Conservation (phyloP, 1,140 invertebrate species). For the Leptoteleia sp. region DNA sequence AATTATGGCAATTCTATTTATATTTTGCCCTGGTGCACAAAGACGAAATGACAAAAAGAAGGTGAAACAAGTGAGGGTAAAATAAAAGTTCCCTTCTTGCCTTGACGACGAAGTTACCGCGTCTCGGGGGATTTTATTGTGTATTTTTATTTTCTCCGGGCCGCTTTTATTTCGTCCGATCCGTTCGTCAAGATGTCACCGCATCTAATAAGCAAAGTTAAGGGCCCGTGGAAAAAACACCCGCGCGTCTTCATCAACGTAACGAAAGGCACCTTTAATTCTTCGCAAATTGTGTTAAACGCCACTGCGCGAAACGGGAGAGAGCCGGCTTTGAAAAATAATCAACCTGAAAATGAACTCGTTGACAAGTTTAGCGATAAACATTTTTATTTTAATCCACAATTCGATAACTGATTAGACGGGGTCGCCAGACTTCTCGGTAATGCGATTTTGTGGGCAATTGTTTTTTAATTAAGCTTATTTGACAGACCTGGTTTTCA, state of each 20-base stretch:
- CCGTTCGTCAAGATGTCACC: conserved; percentile 79
- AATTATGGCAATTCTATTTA: conserved; percentile 59
- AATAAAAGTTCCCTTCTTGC: conserved; percentile 59
- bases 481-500: too few species aligned
- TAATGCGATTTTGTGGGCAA: conserved; percentile 11
- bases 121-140: conserved; percentile 65
- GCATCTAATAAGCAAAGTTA: conserved; percentile 75
- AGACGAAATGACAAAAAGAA: conserved; percentile 21
- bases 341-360: conserved; percentile 61
- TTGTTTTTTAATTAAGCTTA: conserved; percentile 37
- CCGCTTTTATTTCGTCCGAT: conserved; percentile 67
- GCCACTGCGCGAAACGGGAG: conserved; percentile 44
- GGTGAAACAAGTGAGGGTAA: conserved; percentile 32
- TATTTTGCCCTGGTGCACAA: conserved; percentile 24
- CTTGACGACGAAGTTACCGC: conserved; percentile 54
- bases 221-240: conserved; percentile 70
- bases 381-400: conserved; percentile 53
- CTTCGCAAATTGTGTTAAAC: conserved; percentile 77
- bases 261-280: conserved; percentile 66
- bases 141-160: conserved; percentile 66
- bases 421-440: neutral
- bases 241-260: conserved; percentile 68
- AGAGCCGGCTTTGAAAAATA: conserved; percentile 52
- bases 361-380: conserved; percentile 39
- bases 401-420: too few species aligned